Evolutionary conservation across 2,888 invertebrate genomes (phyloP), one percentile per base, ranked within the genome.

Genomic region (Steromphala cineraria): DNA sequence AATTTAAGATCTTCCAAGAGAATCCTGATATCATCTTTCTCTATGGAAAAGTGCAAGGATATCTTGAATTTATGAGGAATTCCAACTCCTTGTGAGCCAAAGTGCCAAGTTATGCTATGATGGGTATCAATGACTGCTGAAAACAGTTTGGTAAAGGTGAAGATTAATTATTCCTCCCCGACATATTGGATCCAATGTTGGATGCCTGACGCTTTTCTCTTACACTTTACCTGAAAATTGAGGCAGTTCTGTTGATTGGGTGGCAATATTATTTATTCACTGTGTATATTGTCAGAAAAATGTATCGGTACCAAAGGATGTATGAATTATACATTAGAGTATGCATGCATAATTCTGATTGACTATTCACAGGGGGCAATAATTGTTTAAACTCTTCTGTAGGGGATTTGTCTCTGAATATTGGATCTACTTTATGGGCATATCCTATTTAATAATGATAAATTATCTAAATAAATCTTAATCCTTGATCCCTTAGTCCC

Each of bases 251-350:
- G 7, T 2, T 40, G 40, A 36, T 71, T 71, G 36, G 71, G 36
- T 71, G 36, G 36, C 19, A 31, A 71, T 71, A 71, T 71, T 71
- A 71, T 36, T 71, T 71, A 71, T 71, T 71, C 71, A 71, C 71
- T 71, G 71, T 36, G 71, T 71, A 71, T 71, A 71, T 71, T 71
- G 71, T 71, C 71, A 71, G 36, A 71, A 71, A 71, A 71, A 71
- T 71, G 71, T 71, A 71, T 71, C 40, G 71, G 31, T 71, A 71
- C 19, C 36, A 40, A 71, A 36, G 19, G 31, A 0, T 36, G 24
- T n/a, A 40, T 71, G 71, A 71, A 71, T 71, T 71, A 71, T 40
- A 19, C 71, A 71, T 40, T 19, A 40, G 71, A 36, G 24, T 36
- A 46, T 46, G 40, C 36, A 71, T 36, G 36, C 36, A 71, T 71